Percentiles rank a stretch among this genome's conserved stretches.
Conservation (phyloP, 2,113 vertebrate genomes). For the Hucho hucho region DNA sequence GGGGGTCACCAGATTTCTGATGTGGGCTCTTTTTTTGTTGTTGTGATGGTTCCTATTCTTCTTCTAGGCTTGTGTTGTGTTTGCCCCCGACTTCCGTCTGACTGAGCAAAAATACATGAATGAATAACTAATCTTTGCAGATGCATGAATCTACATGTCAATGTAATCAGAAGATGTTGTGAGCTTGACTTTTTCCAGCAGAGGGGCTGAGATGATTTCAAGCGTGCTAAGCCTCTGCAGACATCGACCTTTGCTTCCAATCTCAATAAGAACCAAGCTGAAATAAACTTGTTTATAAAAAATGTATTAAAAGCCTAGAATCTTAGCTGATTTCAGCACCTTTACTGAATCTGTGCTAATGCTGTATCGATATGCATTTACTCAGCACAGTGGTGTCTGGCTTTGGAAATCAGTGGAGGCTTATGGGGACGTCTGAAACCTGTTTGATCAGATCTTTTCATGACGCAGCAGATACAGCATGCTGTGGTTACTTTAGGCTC, state of each 20-base stretch:
- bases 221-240: slow-evolving; percentile 69
- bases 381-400: slow-evolving; percentile 17
- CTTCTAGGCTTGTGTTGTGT: slow-evolving; percentile 47
- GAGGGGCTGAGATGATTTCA: slow-evolving; percentile 71
- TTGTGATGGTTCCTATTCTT: slow-evolving; percentile 51
- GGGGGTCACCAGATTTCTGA: background rate
- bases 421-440: slow-evolving; percentile 22
- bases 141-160: slow-evolving; percentile 76
- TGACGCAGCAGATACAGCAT: slow-evolving; percentile 56
- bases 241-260: slow-evolving; percentile 60
- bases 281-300: slow-evolving; percentile 52
- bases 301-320: background rate
- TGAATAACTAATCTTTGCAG: slow-evolving; percentile 73
- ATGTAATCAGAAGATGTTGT: slow-evolving; percentile 74
- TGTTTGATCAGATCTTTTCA: slow-evolving; percentile 24
- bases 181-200: slow-evolving; percentile 70
- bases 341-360: slow-evolving; percentile 27
- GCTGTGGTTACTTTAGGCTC: slow-evolving; percentile 20
- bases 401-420: slow-evolving; percentile 23
- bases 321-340: slow-evolving; percentile 11
- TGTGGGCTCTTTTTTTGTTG: slow-evolving; percentile 28
- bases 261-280: slow-evolving; percentile 57
- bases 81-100: slow-evolving; percentile 63
- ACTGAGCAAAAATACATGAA: slow-evolving; percentile 73
- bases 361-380: slow-evolving; percentile 17